Base-by-base conservation (phyloP, 2,797 vertebrate species). In the Squalus acanthias region DNA sequence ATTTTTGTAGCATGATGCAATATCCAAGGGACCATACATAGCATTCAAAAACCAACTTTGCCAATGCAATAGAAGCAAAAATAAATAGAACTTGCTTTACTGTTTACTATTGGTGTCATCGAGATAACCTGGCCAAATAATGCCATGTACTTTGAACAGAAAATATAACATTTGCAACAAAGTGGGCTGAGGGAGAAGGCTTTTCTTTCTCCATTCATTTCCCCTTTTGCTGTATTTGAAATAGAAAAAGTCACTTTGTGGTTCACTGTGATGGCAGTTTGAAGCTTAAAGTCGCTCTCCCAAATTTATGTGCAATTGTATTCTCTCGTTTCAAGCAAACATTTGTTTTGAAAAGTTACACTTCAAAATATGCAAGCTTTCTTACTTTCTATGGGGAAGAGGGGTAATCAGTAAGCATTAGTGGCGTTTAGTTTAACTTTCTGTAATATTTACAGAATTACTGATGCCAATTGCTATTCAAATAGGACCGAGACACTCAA, bases 401-500 rank as follows among this genome's bases (percentile, higher is more conserved):
- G 33, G 60, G n/a, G 33, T 22, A 65, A 93, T 93, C 17, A 93
- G 6, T 39, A 10, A 4, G 63, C 65, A 22, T 93, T 65, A n/a
- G 5, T 67, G 15, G 63, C 0, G 8, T 33, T 93, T 92, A 65
- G 15, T 33, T 60, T 79, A 67, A 67, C 72, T 53, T 96, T 53
- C 63, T 57, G 33, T 26, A 60, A 53, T 60, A 53, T n/a, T 96
- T 79, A 33, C 1, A 50, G n/a, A 63, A 82, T 46, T 96, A 82
- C 26, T 76, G 10, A 76, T 96, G n/a, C 2, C 29, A 63, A 46
- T 57, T 96, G 17, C 39, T 79, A 65, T 67, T 96, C 33, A 93
- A 46, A 96, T 97, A 99, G 99, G 99, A 99, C 97, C 98, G 99
- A 97, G 99, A 99, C 97, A 99, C 99, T 0, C 99, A 99, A 96